Conservation (phyloP, 2,797 vertebrate species). For the Tiaroga cobitis region DNA sequence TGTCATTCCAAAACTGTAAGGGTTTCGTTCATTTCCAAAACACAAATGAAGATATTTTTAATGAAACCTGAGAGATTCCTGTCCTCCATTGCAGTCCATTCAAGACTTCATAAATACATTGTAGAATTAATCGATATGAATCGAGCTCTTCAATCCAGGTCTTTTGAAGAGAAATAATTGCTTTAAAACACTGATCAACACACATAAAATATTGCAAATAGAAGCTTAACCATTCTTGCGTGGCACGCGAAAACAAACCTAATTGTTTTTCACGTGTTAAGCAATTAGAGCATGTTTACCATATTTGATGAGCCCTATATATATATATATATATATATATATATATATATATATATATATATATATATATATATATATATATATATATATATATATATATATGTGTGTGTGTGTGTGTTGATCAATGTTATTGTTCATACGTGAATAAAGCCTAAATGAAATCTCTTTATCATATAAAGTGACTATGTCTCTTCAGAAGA, state of each 20-base stretch:
- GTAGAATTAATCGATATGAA: background rate
- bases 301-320: background rate
- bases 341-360: no score
- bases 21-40: background rate
- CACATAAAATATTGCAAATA: background rate
- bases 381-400: no score
- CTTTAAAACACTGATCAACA: background rate
- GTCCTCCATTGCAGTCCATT: background rate
- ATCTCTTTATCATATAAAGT: background rate
- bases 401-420: background rate
- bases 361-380: no score
- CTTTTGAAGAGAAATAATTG: background rate
- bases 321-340: no score
- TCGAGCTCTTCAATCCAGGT: background rate
- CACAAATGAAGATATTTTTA: background rate
- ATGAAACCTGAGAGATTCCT: background rate
- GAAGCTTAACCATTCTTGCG: background rate
- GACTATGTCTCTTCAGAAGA: background rate
- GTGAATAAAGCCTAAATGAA: background rate
- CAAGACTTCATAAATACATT: background rate
- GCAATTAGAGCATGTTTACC: background rate
- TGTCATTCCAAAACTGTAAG: background rate
- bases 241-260: background rate
- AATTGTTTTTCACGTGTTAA: background rate
- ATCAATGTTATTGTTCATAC: background rate